phyloP scores from a whole-genome alignment of 2,888 invertebrate genomes.

The Galeruca laticollis region DNA sequence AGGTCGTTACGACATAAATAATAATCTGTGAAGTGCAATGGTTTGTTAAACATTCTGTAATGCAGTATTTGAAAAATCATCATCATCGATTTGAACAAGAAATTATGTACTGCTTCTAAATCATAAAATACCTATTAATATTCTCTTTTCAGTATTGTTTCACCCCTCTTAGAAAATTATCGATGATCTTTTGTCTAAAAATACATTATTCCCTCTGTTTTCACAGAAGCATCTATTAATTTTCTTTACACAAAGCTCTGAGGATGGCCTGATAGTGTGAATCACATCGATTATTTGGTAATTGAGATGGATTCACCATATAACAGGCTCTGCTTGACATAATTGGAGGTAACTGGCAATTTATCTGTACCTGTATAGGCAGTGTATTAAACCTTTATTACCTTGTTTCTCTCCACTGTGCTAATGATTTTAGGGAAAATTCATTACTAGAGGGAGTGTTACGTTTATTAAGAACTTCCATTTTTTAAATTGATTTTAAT shows the following conservation, averaged over 20 bases:
- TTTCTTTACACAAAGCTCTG: constrained; percentile 28
- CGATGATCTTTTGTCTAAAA: constrained; percentile 12
- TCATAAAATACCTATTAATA: not conserved
- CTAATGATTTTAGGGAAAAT: constrained; percentile 36
- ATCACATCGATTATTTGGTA: constrained; percentile 47
- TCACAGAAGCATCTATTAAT: constrained; percentile 31
- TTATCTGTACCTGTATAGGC: constrained; percentile 46
- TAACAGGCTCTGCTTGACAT: constrained; percentile 46
- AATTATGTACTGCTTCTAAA: not conserved
- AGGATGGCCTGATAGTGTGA: constrained; percentile 27
- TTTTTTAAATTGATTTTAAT: not conserved
- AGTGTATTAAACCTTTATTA: constrained; percentile 43
- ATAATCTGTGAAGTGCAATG: no score
- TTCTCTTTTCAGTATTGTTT: constrained; percentile 3
- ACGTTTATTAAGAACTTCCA: constrained; percentile 10
- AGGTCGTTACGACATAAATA: no score
- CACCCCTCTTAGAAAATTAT: constrained; percentile 3
- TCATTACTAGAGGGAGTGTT: constrained; percentile 2
- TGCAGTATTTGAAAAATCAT: no score
- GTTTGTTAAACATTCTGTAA: no score
- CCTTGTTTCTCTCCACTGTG: constrained; percentile 30
- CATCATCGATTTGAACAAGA: not conserved
- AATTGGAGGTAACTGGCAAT: constrained; percentile 50
- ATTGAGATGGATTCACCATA: constrained; percentile 47
- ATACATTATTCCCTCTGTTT: constrained; percentile 21